Percentiles rank a stretch among this genome's conserved stretches.
These are phyloP conservation scores for Adrianichthys oophorus DNA, from an alignment of 2,797 vertebrate genomes.

Conservation along the genomic window DNA sequence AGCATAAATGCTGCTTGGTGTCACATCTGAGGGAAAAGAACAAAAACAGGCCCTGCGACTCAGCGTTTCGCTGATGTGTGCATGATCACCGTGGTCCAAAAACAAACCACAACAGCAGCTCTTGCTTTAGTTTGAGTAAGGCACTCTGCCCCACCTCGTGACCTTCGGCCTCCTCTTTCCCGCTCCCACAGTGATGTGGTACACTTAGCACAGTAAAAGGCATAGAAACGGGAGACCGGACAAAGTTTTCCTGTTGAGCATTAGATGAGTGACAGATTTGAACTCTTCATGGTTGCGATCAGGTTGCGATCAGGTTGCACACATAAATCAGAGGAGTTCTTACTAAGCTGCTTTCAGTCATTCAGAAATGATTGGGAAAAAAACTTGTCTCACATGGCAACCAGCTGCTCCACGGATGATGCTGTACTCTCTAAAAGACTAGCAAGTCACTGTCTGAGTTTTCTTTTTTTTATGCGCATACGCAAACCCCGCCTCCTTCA, in stretches of 20 bases:
- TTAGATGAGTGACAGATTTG: conserved; percentile 64
- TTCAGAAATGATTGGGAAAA: conserved; percentile 34
- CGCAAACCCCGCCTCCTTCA: conserved; percentile 36
- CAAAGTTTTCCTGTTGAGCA: conserved; percentile 46
- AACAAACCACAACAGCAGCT: conserved; percentile 49
- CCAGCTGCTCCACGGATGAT: conserved; percentile 42
- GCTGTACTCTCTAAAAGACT: conserved; percentile 46
- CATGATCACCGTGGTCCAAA: conserved; percentile 42
- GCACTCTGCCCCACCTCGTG: conserved; percentile 77
- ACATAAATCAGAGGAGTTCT: conserved; percentile 63
- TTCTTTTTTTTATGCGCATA: conserved; percentile 62
- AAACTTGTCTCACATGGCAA: conserved; percentile 28
- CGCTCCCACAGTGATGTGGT: conserved; percentile 82
- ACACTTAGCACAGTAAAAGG: conserved; percentile 80
- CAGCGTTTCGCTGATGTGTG: conserved; percentile 58
- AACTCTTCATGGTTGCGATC: conserved; percentile 62
- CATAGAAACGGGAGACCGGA: conserved; percentile 73
- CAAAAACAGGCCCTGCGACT: conserved; percentile 41
- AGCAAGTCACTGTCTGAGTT: conserved; percentile 44
- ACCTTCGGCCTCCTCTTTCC: conserved; percentile 56
- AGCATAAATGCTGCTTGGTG: conserved; percentile 47
- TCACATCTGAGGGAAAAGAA: conserved; percentile 32
- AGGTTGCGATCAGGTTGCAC: conserved; percentile 48
- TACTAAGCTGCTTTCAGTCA: conserved; percentile 60
- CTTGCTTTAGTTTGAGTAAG: conserved; percentile 80